Conservation (phyloP, 2,113 vertebrate genomes). For the Periophthalmus modestus region DNA sequence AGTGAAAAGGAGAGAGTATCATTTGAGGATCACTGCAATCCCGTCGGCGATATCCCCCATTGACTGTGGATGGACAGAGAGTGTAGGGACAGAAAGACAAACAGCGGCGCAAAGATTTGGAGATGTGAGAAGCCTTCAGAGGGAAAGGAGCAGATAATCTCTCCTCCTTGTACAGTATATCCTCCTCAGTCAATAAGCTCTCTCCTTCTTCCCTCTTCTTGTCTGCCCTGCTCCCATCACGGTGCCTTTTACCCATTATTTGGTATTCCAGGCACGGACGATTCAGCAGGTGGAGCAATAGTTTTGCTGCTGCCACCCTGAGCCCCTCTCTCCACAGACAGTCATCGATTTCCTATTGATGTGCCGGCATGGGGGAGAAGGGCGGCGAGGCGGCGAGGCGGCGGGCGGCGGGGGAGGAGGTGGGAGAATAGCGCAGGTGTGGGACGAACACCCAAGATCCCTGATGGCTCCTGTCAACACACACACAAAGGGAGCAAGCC, state of each 20-base stretch:
- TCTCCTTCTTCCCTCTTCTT: conserved; percentile 1
- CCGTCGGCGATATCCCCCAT: conserved; percentile 14
- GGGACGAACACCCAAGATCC: background rate
- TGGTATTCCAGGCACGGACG: conserved; percentile 51
- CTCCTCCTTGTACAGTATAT: conserved; percentile 61
- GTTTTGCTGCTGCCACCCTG: conserved; percentile 57
- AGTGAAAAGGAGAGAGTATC: conserved; percentile 25
- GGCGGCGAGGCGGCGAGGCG: too few relatives aligned
- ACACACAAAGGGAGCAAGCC: background rate
- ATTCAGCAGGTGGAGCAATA: conserved; percentile 62
- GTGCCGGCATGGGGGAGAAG: conserved; percentile 25
- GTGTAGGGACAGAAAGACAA: conserved; percentile 21
- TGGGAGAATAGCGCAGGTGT: background rate
- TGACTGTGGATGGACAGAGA: conserved; percentile 10
- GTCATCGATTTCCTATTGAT: conserved; percentile 67
- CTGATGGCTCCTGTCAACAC: conserved; percentile 2
- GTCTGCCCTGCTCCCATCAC: background rate
- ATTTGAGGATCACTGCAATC: conserved; percentile 23
- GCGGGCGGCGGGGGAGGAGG: background rate
- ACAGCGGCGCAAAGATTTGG: conserved; percentile 19
- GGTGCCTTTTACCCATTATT: conserved; percentile 9
- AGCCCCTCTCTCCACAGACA: conserved; percentile 43
- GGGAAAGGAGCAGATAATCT: conserved; percentile 47
- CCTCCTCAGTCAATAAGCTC: conserved; percentile 61
- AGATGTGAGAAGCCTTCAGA: conserved; percentile 24